Evolutionary conservation across 2,113 vertebrate species (phyloP).

Genomic region (Uria aalge): DNA sequence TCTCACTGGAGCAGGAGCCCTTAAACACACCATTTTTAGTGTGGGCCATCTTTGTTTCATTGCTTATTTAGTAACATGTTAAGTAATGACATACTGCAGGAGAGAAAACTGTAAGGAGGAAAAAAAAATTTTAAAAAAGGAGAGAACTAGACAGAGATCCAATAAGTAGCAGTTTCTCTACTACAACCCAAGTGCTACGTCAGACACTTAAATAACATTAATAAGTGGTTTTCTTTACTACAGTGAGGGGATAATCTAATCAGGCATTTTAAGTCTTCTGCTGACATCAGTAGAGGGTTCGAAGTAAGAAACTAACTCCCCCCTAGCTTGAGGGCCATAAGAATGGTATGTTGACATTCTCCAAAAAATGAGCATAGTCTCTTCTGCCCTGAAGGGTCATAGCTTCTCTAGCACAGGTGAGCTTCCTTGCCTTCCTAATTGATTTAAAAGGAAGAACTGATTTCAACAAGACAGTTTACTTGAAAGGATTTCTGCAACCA

Average conservation of each 20-base stretch:
- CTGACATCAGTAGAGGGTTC: neutral
- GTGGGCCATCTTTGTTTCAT: neutral
- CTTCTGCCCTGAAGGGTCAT: neutral
- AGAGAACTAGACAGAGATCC: neutral
- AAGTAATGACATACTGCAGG: neutral
- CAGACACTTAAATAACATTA: neutral
- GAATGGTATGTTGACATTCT: neutral
- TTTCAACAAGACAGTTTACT: neutral
- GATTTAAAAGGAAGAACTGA: neutral
- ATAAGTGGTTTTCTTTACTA: neutral
- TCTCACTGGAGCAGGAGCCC: neutral
- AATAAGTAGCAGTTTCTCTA: neutral
- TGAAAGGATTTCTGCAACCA: neutral
- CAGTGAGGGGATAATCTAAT: neutral
- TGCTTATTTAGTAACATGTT: neutral
- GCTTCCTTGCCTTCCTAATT: neutral
- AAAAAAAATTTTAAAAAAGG: too few species aligned
- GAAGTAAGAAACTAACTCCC: neutral
- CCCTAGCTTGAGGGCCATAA: neutral
- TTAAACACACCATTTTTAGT: neutral
- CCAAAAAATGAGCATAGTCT: neutral
- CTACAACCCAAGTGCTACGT: neutral
- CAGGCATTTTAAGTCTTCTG: neutral
- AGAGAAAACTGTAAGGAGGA: neutral
- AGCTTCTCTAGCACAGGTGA: neutral